These are phyloP conservation scores for Strix uralensis DNA, from an alignment of 2,113 vertebrate species.

Conservation along the genomic window DNA sequence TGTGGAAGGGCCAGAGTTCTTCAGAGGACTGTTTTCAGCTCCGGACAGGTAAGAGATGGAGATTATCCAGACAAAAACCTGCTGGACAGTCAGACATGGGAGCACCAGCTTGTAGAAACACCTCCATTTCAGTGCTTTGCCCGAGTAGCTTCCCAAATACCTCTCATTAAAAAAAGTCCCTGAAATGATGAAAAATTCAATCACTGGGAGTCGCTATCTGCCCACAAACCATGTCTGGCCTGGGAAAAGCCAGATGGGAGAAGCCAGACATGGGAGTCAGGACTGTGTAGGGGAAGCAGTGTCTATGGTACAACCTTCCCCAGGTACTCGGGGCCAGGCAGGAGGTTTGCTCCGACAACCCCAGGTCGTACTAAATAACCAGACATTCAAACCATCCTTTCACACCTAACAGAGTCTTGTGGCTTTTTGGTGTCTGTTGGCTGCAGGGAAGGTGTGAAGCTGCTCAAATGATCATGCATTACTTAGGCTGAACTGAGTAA, in stretches of 20 bases:
- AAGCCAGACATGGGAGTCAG: fast-evolving
- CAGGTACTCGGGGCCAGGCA: too few relatives aligned
- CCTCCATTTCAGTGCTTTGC: background rate
- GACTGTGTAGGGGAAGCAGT: fast-evolving
- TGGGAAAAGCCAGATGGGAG: background rate
- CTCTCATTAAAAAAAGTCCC: background rate
- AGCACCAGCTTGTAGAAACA: background rate
- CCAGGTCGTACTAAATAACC: background rate
- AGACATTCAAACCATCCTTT: background rate
- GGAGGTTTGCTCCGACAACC: background rate
- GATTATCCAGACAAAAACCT: background rate
- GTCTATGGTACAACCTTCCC: fast-evolving
- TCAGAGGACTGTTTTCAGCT: background rate
- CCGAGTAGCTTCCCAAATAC: background rate
- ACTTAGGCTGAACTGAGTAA: background rate
- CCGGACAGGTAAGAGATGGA: background rate
- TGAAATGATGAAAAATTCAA: background rate
- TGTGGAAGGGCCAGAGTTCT: background rate
- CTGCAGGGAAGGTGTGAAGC: background rate
- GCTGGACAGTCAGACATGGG: fast-evolving
- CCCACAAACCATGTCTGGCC: background rate
- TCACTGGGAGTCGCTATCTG: fast-evolving
- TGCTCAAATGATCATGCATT: background rate
- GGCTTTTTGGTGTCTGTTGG: background rate
- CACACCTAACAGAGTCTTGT: background rate